These are phyloP conservation scores for Amblyjoppa proteus DNA, from an alignment of 2,888 invertebrate species.

Conservation along the genomic window DNA sequence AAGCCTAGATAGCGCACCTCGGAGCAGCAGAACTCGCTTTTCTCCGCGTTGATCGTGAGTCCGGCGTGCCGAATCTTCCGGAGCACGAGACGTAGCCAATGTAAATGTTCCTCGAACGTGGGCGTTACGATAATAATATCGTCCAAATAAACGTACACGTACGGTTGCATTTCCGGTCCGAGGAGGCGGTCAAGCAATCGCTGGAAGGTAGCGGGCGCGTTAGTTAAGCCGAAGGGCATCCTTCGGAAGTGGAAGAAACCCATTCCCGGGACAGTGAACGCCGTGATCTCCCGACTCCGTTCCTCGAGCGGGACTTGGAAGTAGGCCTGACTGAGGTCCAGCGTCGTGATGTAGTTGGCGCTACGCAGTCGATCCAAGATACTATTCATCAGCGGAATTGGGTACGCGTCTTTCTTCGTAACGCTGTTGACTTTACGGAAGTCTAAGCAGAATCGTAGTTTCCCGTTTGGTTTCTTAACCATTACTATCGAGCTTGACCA, in stretches of 20 bases:
- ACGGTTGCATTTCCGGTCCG: constrained; percentile 62
- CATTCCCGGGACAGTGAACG: constrained; percentile 74
- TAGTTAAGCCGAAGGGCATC: constrained; percentile 71
- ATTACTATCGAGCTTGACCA: no score
- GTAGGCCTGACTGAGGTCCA: constrained; percentile 69
- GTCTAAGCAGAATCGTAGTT: no score
- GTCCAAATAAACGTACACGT: constrained; percentile 64
- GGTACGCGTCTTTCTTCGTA: no score
- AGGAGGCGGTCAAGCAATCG: constrained; percentile 74
- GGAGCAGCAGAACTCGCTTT: constrained; percentile 8
- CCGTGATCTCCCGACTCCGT: constrained; percentile 70
- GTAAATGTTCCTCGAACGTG: constrained; percentile 61
- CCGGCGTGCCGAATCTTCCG: constrained; percentile 72
- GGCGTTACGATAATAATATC: constrained; percentile 64
- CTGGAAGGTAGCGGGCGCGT: constrained; percentile 76
- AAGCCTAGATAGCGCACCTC: constrained; percentile 31
- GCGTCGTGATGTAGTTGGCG: constrained; percentile 66
- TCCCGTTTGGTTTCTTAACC: no score
- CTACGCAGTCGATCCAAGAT: background rate
- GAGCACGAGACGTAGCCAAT: constrained; percentile 65
- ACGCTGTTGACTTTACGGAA: no score
- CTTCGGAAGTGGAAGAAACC: constrained; percentile 66
- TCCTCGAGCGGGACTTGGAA: constrained; percentile 65
- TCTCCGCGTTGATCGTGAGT: constrained; percentile 47
- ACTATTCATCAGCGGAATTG: no score